Percentiles rank a stretch among this genome's conserved stretches.
phyloP scores from a whole-genome alignment of 2,113 vertebrate species.

The Labeo catla region DNA sequence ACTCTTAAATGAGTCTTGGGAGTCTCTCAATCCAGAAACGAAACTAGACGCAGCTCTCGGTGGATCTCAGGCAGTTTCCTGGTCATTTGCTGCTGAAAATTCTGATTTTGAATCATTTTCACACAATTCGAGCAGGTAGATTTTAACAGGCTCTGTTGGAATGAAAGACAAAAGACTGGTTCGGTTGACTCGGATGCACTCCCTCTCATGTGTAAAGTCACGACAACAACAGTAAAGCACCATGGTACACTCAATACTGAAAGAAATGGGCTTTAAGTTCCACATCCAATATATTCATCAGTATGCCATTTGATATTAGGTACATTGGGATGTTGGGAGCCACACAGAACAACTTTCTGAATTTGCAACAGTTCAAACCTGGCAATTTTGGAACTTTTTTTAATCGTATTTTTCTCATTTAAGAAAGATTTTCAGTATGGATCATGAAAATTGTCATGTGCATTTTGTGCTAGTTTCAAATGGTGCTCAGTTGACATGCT shows the following conservation, averaged over 20 bases:
- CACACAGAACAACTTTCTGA: not conserved
- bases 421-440: not conserved
- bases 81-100: not conserved
- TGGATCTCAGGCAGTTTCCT: conserved; percentile 6
- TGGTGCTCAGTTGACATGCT: conserved; percentile 57
- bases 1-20: not conserved
- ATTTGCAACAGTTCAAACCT: not conserved
- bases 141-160: conserved; percentile 10
- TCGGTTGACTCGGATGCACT: not conserved
- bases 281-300: conserved; percentile 5
- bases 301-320: conserved; percentile 2
- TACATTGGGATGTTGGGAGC: conserved; percentile 1
- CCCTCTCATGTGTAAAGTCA: conserved; percentile 1
- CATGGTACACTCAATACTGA: not conserved
- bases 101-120: not conserved
- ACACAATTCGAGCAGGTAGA: not conserved
- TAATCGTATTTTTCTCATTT: not conserved
- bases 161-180: not conserved
- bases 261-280: conserved; percentile 26
- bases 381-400: not conserved
- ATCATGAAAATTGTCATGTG: not conserved
- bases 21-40: not conserved
- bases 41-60: not conserved
- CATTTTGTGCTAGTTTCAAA: not conserved
- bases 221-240: conserved; percentile 10